A percentile compares a stretch with the other conserved stretches of the same genome.
Evolutionary conservation across 2,113 vertebrate genomes (phyloP).

Genomic region (Halcyon senegalensis): DNA sequence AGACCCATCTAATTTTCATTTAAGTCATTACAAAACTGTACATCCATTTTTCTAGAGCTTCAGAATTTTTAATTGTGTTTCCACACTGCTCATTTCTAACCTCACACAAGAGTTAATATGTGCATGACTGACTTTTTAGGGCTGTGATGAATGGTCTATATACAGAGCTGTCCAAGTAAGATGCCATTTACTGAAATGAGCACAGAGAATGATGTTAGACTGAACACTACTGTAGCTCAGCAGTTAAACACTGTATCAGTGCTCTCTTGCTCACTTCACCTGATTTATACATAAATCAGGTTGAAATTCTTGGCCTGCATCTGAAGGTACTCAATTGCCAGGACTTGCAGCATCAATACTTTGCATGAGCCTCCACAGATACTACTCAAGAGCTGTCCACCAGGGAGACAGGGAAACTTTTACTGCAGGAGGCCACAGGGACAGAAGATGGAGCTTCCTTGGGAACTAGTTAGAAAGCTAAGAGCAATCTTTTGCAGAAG

Average conservation of each 20-base stretch:
- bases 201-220: background rate
- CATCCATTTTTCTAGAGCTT: background rate
- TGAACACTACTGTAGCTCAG: background rate
- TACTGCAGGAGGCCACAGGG: background rate
- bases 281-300: background rate
- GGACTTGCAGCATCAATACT: background rate
- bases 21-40: background rate
- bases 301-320: background rate
- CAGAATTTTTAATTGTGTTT: background rate
- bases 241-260: background rate
- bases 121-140: background rate
- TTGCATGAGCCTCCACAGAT: background rate
- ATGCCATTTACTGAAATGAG: background rate
- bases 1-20: background rate
- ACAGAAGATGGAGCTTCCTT: background rate
- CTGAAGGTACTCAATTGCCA: background rate
- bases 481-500: background rate
- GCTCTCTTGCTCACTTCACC: background rate
- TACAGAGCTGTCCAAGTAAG: background rate
- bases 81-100: background rate
- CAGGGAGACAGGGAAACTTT: background rate
- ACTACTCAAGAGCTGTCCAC: background rate
- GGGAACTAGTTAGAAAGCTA: background rate
- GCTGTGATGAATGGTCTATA: background rate
- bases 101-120: accelerated